Base-by-base conservation (phyloP, 2,888 invertebrate genomes). In the Leptodirus hochenwartii region DNA sequence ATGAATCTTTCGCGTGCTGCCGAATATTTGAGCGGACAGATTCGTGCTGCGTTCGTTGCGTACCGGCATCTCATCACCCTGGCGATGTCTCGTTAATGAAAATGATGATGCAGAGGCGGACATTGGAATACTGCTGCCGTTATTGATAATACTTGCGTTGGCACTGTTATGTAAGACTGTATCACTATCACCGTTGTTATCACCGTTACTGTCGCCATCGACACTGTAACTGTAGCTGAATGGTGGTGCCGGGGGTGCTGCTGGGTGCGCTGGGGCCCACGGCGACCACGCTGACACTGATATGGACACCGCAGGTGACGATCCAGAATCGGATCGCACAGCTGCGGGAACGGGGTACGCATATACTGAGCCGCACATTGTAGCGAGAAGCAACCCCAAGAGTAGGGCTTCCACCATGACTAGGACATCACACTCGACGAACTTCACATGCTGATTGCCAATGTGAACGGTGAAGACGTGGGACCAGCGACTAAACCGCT, bases 21-120 rank as follows among this genome's bases (percentile, higher is more conserved):
- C 79, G 45, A 76, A 74, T 53, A 79, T 71, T 59, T 78, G 77
- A n/a, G n/a, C n/a, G 49, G 78, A 77, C 50, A 80, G 64, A 61
- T 77, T 77, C 47, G 80, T 76, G 49, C 76, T 76, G 51, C 81
- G 72, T 58, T 79, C 72, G 54, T 70, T 70, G 53, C 73, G 67
- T 57, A 65, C 51, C 35, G 57, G 50, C 37, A 50, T n/a, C n/a
- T n/a, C n/a, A n/a, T n/a, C n/a, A n/a, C n/a, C n/a, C n/a, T n/a
- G n/a, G n/a, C n/a, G n/a, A n/a, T n/a, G n/a, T n/a, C n/a, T n/a
- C n/a, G n/a, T n/a, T n/a, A n/a, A n/a, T n/a, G n/a, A n/a, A n/a
- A n/a, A n/a, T n/a, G n/a, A n/a, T n/a, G n/a, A n/a, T n/a, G n/a
- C n/a, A n/a, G n/a, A n/a, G n/a, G n/a, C n/a, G n/a, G n/a, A n/a